phyloP scores from a whole-genome alignment of 2,888 invertebrate species.

The Osmoderma eremita region DNA sequence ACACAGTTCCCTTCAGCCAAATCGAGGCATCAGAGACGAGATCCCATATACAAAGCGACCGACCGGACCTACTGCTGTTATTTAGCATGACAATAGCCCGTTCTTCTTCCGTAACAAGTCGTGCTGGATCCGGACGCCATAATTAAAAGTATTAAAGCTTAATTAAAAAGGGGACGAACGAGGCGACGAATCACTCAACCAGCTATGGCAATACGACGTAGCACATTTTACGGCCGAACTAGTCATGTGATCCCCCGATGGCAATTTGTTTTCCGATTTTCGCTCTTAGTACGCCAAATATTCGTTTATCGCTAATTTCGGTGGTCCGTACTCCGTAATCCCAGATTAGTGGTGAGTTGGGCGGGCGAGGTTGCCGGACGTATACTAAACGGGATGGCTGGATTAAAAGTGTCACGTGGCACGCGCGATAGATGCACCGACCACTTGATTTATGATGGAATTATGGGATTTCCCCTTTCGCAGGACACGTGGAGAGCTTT shows the following conservation, averaged over 20 bases:
- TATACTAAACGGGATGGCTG: neutral
- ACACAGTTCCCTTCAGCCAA: neutral
- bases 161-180: constrained; percentile 14
- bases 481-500: too few relatives aligned
- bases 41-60: neutral
- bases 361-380: neutral
- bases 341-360: constrained; percentile 9
- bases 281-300: constrained; percentile 3
- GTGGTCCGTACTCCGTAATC: neutral
- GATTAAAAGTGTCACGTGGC: constrained; percentile 9
- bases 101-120: neutral
- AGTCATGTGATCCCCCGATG: neutral
- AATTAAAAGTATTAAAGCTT: constrained; percentile 21
- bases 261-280: neutral
- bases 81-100: constrained; percentile 6
- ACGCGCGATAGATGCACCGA: constrained; percentile 5
- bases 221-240: neutral
- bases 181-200: constrained; percentile 1
- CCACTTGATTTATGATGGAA: constrained; percentile 12
- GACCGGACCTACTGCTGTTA: constrained; percentile 3
- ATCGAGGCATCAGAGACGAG: neutral
- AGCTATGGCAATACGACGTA: neutral
- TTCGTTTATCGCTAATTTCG: constrained; percentile 14
- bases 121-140: neutral
- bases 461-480: constrained; percentile 7